A percentile compares a stretch with the other conserved stretches of the same genome.
Evolutionary conservation across 2,888 invertebrate genomes (phyloP).

Genomic region (Aphidoletes aphidimyza): DNA sequence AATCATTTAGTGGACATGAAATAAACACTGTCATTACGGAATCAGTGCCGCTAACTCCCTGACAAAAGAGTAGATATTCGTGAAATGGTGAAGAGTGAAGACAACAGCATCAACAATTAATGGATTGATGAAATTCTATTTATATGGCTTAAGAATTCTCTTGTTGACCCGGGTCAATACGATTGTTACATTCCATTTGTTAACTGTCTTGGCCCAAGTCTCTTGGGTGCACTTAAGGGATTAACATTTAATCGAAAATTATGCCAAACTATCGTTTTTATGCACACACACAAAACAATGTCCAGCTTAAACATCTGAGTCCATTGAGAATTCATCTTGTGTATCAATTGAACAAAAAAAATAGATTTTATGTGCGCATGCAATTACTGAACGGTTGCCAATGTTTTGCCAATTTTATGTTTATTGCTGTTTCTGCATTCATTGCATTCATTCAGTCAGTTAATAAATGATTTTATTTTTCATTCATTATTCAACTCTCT

Average conservation of each 20-base stretch:
- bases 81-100: neutral
- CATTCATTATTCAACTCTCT: too few relatives aligned
- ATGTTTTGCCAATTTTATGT: neutral
- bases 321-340: too few relatives aligned
- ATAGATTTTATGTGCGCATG: neutral
- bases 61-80: neutral
- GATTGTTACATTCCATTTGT: neutral
- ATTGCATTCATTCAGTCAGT: neutral
- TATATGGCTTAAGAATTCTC: constrained; percentile 13
- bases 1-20: constrained; percentile 14
- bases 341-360: too few relatives aligned
- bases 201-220: too few relatives aligned
- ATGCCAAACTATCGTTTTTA: too few relatives aligned
- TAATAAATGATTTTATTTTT: neutral
- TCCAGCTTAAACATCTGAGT: too few relatives aligned
- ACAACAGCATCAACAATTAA: neutral
- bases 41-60: neutral
- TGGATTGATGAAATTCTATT: neutral
- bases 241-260: too few relatives aligned
- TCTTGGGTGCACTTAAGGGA: too few relatives aligned
- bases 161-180: constrained; percentile 12
- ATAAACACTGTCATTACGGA: neutral
- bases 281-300: too few relatives aligned
- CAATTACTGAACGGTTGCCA: neutral
- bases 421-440: neutral